Percentiles rank a stretch among this genome's conserved stretches.
These are phyloP conservation scores for Drosophila nikananu DNA, from an alignment of 1,140 invertebrate genomes.

Conservation along the genomic window DNA sequence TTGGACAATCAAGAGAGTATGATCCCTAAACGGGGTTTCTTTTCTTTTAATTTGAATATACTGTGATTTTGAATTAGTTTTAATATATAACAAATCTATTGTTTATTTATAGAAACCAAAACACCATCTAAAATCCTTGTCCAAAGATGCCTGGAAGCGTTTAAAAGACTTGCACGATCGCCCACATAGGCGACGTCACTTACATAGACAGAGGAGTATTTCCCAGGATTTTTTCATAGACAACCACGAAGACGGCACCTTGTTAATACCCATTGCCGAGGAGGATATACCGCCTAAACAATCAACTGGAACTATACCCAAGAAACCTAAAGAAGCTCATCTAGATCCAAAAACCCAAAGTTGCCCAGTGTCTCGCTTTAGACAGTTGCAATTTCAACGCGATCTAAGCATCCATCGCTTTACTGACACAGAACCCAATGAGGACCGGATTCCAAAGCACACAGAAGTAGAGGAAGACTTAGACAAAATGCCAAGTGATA, in stretches of 20 bases:
- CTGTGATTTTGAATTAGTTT: not conserved
- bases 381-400: conserved; percentile 46
- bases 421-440: conserved; percentile 70
- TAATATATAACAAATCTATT: not conserved
- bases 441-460: conserved; percentile 27
- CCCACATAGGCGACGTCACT: conserved; percentile 22
- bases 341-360: not conserved
- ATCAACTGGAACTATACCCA: conserved; percentile 36
- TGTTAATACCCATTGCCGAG: conserved; percentile 28
- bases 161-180: conserved; percentile 56
- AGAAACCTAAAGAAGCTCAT: conserved; percentile 10
- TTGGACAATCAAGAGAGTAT: not conserved
- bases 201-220: conserved; percentile 5
- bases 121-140: conserved; percentile 33
- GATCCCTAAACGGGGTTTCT: not conserved
- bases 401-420: conserved; percentile 57
- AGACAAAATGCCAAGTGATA: conserved; percentile 58
- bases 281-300: not conserved
- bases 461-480: conserved; percentile 36
- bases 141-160: conserved; percentile 53
- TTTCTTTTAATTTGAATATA: not conserved
- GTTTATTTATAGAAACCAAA: conserved; percentile 48
- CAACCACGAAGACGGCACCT: conserved; percentile 47
- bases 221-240: conserved; percentile 12
- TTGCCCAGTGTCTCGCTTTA: conserved; percentile 7